A percentile compares a stretch with the other conserved stretches of the same genome.
Conservation (phyloP, 1,140 invertebrate genomes). For the Helicoverpa armigera region DNA sequence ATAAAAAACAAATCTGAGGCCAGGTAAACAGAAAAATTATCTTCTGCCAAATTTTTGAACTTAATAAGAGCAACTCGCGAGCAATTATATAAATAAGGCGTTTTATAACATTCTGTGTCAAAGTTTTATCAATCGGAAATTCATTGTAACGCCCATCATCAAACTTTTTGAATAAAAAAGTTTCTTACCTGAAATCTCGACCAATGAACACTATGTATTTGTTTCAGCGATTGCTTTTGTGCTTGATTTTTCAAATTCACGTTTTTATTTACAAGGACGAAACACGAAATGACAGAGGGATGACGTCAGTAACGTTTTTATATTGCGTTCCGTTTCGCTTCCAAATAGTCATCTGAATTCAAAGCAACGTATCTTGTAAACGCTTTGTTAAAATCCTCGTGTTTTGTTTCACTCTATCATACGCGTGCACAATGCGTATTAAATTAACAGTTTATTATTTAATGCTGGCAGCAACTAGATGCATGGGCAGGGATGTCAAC, state of each 20-base stretch:
- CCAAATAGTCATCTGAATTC: background rate
- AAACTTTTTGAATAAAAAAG: background rate
- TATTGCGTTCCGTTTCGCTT: conserved; percentile 41
- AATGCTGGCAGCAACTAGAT: no score
- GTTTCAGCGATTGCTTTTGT: conserved; percentile 32
- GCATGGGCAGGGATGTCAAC: no score
- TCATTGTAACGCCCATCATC: background rate
- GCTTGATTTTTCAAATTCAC: conserved; percentile 53
- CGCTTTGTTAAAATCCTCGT: background rate
- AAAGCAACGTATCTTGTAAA: no score
- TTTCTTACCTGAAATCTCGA: conserved; percentile 16
- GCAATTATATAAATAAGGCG: conserved; percentile 35
- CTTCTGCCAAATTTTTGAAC: background rate
- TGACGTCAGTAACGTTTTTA: conserved; percentile 56
- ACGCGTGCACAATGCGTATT: no score
- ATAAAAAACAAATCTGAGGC: conserved; percentile 19
- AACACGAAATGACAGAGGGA: conserved; percentile 54
- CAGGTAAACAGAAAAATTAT: conserved; percentile 4
- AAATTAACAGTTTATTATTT: no score
- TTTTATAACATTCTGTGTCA: conserved; percentile 17
- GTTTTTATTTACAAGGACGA: conserved; percentile 63
- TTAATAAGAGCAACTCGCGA: background rate
- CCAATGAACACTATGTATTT: conserved; percentile 13
- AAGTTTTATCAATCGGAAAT: background rate
- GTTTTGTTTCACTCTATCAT: no score